These are phyloP conservation scores for Enteromius mattozi DNA, from an alignment of 2,797 vertebrate species.

Conservation along the genomic window DNA sequence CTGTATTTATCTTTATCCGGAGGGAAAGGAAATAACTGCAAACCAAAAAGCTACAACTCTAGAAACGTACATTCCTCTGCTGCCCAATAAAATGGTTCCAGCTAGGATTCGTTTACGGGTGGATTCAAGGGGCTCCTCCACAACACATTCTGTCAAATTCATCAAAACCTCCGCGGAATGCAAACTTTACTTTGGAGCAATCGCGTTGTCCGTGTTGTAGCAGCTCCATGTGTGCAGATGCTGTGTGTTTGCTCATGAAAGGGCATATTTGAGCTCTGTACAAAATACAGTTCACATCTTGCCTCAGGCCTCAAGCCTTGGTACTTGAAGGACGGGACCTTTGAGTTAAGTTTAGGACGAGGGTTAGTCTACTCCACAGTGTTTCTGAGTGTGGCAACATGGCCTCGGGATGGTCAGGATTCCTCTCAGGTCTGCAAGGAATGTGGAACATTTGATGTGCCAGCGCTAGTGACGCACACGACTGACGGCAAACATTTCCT, in stretches of 20 bases:
- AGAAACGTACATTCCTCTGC: constrained; percentile 60
- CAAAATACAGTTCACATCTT: constrained; percentile 72
- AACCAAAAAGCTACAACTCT: constrained; percentile 58
- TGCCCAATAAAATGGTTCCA: constrained; percentile 44
- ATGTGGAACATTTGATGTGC: constrained; percentile 63
- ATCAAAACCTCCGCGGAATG: constrained; percentile 72
- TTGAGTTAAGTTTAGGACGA: constrained; percentile 41
- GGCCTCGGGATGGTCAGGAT: constrained; percentile 55
- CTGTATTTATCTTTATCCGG: constrained; percentile 61
- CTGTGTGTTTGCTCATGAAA: constrained; percentile 68
- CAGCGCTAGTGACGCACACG: constrained; percentile 64
- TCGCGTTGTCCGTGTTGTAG: constrained; percentile 53
- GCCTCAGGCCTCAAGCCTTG: constrained; percentile 53
- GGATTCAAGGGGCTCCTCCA: constrained; percentile 45
- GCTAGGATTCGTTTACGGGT: constrained; percentile 30
- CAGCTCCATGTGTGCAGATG: constrained; percentile 64
- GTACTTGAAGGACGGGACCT: constrained; percentile 13
- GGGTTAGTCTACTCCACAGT: constrained; percentile 16
- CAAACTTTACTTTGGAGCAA: constrained; percentile 81
- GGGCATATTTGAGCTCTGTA: constrained; percentile 65
- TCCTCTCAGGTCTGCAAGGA: constrained; percentile 60
- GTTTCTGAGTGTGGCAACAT: neutral
- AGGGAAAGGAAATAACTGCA: constrained; percentile 62
- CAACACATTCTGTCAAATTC: constrained; percentile 59
- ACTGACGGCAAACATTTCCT: constrained; percentile 44